These are phyloP conservation scores for Drosophila paranaensis DNA, from an alignment of 2,888 invertebrate genomes.

Conservation along the genomic window DNA sequence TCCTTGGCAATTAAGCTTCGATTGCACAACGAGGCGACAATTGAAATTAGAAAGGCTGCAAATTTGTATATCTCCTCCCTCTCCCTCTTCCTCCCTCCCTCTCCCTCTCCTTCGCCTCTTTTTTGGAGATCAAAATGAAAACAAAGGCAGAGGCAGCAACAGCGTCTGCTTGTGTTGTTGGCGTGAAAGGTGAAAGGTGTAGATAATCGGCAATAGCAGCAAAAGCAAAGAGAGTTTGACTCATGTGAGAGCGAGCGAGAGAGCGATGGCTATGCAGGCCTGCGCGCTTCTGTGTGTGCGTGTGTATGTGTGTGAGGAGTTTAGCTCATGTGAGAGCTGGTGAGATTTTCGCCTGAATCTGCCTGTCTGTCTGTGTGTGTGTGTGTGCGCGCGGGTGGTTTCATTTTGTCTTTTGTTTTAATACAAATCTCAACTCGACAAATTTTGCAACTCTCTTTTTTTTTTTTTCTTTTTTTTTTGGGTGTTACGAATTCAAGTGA, in stretches of 20 bases:
- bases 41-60: constrained; percentile 80
- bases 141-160: constrained; percentile 41
- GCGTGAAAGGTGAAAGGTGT: constrained; percentile 70
- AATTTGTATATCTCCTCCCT: constrained; percentile 20
- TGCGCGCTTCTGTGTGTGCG: neutral
- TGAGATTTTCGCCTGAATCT: constrained; percentile 53
- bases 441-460: constrained; percentile 65
- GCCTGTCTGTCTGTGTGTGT: constrained; percentile 11
- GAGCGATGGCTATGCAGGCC: neutral
- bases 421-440: constrained; percentile 62
- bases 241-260: constrained; percentile 64
- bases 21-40: constrained; percentile 64
- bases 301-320: neutral
- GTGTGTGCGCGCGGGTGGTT: constrained; percentile 71
- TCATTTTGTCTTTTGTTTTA: constrained; percentile 70
- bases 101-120: neutral
- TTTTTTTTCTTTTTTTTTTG: constrained; percentile 23
- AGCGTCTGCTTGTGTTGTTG: constrained; percentile 42
- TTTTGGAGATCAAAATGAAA: constrained; percentile 49
- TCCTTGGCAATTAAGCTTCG: constrained; percentile 31
- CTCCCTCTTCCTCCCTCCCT: neutral
- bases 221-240: constrained; percentile 60
- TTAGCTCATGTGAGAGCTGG: constrained; percentile 56
- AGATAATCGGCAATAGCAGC: constrained; percentile 65
- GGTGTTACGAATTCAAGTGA: constrained; percentile 78